phyloP scores from a whole-genome alignment of 2,888 invertebrate genomes.

The Drosophila paramelanica region DNA sequence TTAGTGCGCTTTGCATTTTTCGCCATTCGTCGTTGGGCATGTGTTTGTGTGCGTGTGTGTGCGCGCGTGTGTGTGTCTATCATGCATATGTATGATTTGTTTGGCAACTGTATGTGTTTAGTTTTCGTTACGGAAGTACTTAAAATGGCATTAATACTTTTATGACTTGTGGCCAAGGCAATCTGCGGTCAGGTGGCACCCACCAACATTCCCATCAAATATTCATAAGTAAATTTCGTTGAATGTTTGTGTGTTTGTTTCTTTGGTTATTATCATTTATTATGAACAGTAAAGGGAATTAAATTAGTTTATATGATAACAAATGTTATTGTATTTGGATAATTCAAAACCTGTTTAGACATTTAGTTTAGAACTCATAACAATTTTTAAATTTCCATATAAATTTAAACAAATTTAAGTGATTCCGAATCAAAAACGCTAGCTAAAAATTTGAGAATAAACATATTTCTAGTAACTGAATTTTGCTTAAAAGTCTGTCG shows the following conservation, averaged over 20 bases:
- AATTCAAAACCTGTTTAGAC: neutral
- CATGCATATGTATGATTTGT: conserved; percentile 21
- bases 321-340: conserved; percentile 15
- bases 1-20: conserved; percentile 77
- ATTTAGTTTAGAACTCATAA: too few relatives aligned
- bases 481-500: neutral
- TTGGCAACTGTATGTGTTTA: conserved; percentile 45
- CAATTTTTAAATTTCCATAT: too few relatives aligned
- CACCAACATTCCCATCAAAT: conserved; percentile 60
- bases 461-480: conserved; percentile 28
- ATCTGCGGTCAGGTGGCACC: conserved; percentile 73
- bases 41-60: neutral
- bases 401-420: too few relatives aligned
- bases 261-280: conserved; percentile 35
- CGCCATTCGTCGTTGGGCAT: conserved; percentile 30
- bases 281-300: conserved; percentile 39
- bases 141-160: conserved; percentile 77
- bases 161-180: conserved; percentile 75
- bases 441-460: neutral
- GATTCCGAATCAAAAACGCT: too few relatives aligned
- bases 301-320: conserved; percentile 20
- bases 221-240: conserved; percentile 53
- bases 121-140: conserved; percentile 75
- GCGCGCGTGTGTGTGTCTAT: conserved; percentile 7
- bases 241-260: conserved; percentile 3